phyloP scores from a whole-genome alignment of 2,113 vertebrate genomes.

The Pantherophis guttatus region DNA sequence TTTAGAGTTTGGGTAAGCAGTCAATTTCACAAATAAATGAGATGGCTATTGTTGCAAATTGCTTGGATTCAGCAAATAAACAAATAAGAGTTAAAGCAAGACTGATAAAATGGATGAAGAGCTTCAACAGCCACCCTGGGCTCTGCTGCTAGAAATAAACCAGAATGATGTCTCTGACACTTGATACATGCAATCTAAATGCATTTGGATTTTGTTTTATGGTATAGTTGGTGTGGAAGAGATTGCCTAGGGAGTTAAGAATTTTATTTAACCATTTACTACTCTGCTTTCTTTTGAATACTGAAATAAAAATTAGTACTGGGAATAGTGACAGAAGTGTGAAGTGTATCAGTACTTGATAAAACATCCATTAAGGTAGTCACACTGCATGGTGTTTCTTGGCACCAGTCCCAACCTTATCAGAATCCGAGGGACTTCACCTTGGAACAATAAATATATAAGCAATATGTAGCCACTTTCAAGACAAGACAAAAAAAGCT shows the following conservation, averaged over 20 bases:
- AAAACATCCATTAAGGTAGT: not conserved
- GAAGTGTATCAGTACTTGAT: not conserved
- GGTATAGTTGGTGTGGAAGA: not conserved
- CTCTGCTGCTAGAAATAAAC: not conserved
- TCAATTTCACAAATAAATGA: not conserved
- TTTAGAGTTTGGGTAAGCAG: not conserved
- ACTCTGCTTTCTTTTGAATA: not conserved
- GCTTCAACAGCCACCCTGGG: not conserved
- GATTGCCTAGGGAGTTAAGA: not conserved
- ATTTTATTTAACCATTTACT: not conserved
- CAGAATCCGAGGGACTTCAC: not conserved
- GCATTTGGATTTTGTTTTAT: not conserved
- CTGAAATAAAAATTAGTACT: not conserved
- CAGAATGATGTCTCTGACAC: not conserved
- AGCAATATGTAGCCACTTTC: constrained; percentile 20
- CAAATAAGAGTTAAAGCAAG: not conserved
- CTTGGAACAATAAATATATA: constrained; percentile 34
- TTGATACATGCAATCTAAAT: not conserved
- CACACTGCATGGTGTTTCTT: not conserved
- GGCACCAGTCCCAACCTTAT: constrained; percentile 33
- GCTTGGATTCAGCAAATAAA: not conserved
- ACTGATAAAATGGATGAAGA: not conserved
- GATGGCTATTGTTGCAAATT: constrained; percentile 3
- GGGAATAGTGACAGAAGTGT: not conserved
- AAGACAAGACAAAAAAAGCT: constrained; percentile 50